phyloP scores from a whole-genome alignment of 2,888 invertebrate species.

The Syrista parreyssii region DNA sequence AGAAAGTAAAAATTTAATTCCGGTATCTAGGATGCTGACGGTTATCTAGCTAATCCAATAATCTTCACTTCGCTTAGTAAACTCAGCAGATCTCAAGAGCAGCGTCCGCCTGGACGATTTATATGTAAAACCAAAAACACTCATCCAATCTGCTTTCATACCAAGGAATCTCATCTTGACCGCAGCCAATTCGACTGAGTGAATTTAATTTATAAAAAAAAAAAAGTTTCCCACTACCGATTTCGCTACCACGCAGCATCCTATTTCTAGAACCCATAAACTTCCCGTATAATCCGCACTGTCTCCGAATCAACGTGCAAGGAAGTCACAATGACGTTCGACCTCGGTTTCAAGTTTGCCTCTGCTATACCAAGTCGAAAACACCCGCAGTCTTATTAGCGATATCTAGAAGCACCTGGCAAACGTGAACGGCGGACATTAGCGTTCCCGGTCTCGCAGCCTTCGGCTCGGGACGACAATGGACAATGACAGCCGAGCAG shows the following conservation, averaged over 20 bases:
- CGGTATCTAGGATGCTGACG: neutral
- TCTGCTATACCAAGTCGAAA: neutral
- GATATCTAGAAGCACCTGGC: neutral
- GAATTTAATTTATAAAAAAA: neutral
- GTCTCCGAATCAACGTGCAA: neutral
- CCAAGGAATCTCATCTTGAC: neutral
- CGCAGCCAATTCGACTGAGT: neutral
- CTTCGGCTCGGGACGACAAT: conserved; percentile 11
- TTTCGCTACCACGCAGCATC: too few relatives aligned
- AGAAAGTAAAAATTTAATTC: neutral
- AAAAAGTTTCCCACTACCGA: neutral
- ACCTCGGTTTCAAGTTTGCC: neutral
- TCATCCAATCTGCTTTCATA: neutral
- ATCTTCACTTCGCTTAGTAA: neutral
- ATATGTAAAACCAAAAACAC: neutral
- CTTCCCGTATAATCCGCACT: neutral
- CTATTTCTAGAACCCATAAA: neutral
- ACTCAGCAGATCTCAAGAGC: neutral
- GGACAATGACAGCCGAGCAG: conserved; percentile 9
- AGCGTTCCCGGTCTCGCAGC: neutral
- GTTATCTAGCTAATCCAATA: neutral
- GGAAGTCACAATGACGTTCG: neutral
- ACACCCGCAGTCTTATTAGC: neutral
- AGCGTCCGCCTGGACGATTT: neutral
- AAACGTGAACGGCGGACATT: neutral